Percentiles rank a stretch among this genome's conserved stretches.
Conservation (phyloP, 1,140 invertebrate species). For the Samia ricini region DNA sequence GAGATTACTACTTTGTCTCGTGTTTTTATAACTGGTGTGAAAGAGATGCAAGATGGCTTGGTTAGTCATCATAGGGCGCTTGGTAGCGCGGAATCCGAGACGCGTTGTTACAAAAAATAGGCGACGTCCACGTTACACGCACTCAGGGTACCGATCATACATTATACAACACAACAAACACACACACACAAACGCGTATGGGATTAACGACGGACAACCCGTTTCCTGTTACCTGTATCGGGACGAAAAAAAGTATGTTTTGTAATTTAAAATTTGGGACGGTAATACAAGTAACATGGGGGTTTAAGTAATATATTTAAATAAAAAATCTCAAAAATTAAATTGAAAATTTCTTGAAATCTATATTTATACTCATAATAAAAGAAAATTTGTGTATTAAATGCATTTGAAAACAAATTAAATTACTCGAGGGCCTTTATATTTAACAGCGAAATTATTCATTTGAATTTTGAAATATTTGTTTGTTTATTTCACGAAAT, state of each 20-base stretch:
- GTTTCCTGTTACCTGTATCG: conserved; percentile 69
- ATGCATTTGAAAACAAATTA: no score
- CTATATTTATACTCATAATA: no score
- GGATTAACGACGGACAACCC: conserved; percentile 66
- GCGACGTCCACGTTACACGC: conserved; percentile 42
- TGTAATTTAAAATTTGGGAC: conserved; percentile 55
- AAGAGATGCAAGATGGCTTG: conserved; percentile 34
- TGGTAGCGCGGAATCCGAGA: conserved; percentile 36
- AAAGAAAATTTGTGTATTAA: no score
- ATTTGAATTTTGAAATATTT: no score
- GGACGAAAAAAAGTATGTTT: conserved; percentile 58
- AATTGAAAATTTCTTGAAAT: no score
- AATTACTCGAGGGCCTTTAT: no score
- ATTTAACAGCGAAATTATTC: no score
- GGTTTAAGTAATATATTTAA: no score
- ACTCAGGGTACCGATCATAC: conserved; percentile 30
- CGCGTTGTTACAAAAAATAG: conserved; percentile 44
- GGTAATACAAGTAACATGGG: conserved; percentile 35
- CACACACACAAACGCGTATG: conserved; percentile 35
- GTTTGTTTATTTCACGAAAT: no score
- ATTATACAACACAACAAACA: no score
- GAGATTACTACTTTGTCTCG: conserved; percentile 26
- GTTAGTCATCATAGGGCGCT: conserved; percentile 43
- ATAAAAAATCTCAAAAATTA: no score
- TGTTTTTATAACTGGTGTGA: conserved; percentile 17